A percentile compares a stretch with the other conserved stretches of the same genome.
phyloP scores from a whole-genome alignment of 2,888 invertebrate species.

The Plagiodera versicolora region DNA sequence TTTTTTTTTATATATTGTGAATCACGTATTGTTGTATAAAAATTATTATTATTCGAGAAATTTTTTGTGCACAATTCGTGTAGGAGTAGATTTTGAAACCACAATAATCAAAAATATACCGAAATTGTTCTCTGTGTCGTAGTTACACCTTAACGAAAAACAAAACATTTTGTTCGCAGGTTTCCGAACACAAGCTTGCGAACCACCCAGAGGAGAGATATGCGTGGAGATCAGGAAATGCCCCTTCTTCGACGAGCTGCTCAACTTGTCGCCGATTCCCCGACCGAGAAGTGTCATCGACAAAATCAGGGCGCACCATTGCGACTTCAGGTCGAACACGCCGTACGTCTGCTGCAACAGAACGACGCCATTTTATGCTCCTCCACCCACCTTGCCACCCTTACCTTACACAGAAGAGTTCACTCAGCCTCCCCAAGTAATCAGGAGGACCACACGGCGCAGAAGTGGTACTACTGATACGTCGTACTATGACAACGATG shows the following conservation, averaged over 20 bases:
- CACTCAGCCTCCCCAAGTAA: background rate
- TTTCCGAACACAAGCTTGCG: constrained; percentile 31
- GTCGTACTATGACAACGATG: constrained; percentile 4
- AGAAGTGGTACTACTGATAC: background rate
- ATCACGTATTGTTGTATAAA: too few species aligned
- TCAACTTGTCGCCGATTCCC: constrained; percentile 41
- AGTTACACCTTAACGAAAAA: too few species aligned
- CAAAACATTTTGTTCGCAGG: constrained; percentile 11
- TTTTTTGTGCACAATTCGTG: too few species aligned
- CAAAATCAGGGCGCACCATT: constrained; percentile 45
- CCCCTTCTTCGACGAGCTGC: constrained; percentile 44
- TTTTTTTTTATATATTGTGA: too few species aligned
- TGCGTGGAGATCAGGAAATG: constrained; percentile 46
- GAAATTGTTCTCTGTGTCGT: too few species aligned
- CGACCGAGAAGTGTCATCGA: constrained; percentile 42
- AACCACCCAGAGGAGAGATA: constrained; percentile 34
- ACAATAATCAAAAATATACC: too few species aligned
- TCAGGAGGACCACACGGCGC: background rate
- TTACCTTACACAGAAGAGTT: background rate
- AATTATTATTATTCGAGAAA: too few species aligned
- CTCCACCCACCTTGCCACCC: background rate
- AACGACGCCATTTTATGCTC: constrained; percentile 15
- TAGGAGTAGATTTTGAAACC: too few species aligned
- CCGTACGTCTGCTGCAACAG: constrained; percentile 62
- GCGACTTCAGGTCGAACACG: constrained; percentile 51